A percentile compares a stretch with the other conserved stretches of the same genome.
These are phyloP conservation scores for Suricata suricatta DNA, from an alignment of 2,113 vertebrate genomes.

Conservation along the genomic window DNA sequence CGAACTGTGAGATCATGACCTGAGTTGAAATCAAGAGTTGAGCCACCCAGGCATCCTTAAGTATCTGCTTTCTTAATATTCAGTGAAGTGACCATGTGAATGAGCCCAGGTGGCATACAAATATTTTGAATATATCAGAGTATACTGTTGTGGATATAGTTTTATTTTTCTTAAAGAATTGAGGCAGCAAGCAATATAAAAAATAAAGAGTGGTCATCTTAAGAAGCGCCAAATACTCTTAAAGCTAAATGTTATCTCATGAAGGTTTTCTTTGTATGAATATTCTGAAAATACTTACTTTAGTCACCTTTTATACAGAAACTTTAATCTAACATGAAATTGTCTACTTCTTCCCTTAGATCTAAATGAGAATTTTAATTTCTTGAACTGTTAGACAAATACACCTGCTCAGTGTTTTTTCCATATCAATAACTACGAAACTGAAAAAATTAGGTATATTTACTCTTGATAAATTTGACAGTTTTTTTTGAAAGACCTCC, in stretches of 20 bases:
- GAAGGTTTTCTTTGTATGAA: background rate
- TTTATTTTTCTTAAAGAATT: background rate
- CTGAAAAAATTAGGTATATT: background rate
- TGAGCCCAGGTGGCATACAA: background rate
- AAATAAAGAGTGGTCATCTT: background rate
- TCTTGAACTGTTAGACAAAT: background rate
- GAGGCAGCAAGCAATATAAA: background rate
- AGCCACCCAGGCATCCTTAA: too few species aligned
- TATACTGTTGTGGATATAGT: background rate
- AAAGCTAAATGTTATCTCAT: background rate
- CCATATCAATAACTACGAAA: background rate
- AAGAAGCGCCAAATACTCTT: background rate
- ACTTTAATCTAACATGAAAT: background rate
- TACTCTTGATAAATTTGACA: background rate
- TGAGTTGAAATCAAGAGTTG: too few species aligned
- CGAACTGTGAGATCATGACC: too few species aligned
- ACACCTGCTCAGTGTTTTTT: background rate
- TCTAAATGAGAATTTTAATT: constrained; percentile 33
- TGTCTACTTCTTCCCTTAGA: background rate
- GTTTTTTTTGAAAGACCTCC: background rate
- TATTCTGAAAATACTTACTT: background rate
- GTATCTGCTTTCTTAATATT: background rate
- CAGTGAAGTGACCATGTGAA: background rate
- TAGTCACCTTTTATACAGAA: background rate
- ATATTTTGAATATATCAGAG: background rate